A percentile compares a stretch with the other conserved stretches of the same genome.
These are phyloP conservation scores for Orthosia cruda DNA, from an alignment of 2,888 invertebrate species.

Conservation along the genomic window DNA sequence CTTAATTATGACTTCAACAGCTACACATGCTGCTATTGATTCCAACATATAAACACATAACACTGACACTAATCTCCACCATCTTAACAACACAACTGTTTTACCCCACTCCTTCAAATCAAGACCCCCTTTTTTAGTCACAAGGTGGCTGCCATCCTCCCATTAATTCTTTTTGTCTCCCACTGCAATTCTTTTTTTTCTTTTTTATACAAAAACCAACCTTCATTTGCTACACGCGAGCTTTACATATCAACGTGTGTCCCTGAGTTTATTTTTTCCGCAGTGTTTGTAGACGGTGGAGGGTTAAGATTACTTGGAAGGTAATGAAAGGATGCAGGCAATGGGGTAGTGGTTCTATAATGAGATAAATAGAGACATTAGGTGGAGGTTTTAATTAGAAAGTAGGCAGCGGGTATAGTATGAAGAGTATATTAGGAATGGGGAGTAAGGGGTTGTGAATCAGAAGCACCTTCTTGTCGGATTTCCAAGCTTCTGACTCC, in stretches of 20 bases:
- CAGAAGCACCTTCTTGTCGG: no score
- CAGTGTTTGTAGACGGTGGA: slow-evolving; percentile 54
- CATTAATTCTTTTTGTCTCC: slow-evolving; percentile 78
- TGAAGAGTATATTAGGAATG: neutral
- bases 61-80: neutral
- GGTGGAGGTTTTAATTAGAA: slow-evolving; percentile 23
- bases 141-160: slow-evolving; percentile 66
- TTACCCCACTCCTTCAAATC: slow-evolving; percentile 69
- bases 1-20: no score
- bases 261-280: slow-evolving; percentile 48
- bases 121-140: slow-evolving; percentile 63
- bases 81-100: slow-evolving; percentile 24
- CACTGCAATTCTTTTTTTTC: slow-evolving; percentile 63
- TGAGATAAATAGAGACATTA: slow-evolving; percentile 34
- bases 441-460: no score
- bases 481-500: no score
- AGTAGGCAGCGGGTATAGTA: neutral
- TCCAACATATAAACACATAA: neutral
- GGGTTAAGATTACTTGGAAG: slow-evolving; percentile 63
- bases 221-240: slow-evolving; percentile 69
- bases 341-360: slow-evolving; percentile 24
- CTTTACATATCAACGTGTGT: slow-evolving; percentile 70
- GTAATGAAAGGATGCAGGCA: slow-evolving; percentile 54
- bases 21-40: no score
- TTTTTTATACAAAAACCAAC: slow-evolving; percentile 63